Conservation (phyloP, 1,140 invertebrate genomes). For the Trachelipus rathkii region DNA sequence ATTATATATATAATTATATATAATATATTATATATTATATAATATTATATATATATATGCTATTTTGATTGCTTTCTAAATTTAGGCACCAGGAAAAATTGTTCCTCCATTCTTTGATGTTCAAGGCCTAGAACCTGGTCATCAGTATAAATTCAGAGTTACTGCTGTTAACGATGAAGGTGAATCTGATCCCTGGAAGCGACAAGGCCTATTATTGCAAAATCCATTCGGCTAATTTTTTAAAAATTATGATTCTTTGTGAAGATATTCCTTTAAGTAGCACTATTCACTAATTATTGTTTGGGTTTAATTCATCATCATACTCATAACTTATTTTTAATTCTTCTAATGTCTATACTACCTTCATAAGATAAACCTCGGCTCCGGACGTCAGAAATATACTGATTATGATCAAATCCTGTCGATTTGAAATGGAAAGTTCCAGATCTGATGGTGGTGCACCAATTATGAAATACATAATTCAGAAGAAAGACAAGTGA, state of each 20-base stretch:
- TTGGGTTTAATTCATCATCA: too few relatives aligned
- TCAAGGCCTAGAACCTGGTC: constrained; percentile 81
- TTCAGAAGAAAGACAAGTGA: constrained; percentile 89
- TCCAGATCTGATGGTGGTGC: constrained; percentile 89
- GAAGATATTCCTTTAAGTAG: too few relatives aligned
- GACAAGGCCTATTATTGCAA: constrained; percentile 77
- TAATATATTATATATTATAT: too few relatives aligned
- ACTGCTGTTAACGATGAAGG: constrained; percentile 93
- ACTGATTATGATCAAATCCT: constrained; percentile 85
- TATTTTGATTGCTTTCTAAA: too few relatives aligned
- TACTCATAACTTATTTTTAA: too few relatives aligned
- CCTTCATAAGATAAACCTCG: constrained; percentile 67
- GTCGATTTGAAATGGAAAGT: constrained; percentile 90
- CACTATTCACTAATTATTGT: too few relatives aligned
- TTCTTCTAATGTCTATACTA: too few relatives aligned
- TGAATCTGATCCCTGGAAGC: constrained; percentile 89
- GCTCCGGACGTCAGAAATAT: constrained; percentile 83
- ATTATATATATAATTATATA: too few relatives aligned
- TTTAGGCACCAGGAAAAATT: constrained; percentile 58
- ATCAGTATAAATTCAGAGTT: constrained; percentile 94
- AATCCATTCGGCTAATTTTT: constrained; percentile 85
- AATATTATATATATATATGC: too few relatives aligned
- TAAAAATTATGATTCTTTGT: constrained; percentile 28
- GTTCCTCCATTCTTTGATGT: constrained; percentile 81
- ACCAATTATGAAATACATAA: constrained; percentile 92